Conservation (phyloP, 2,888 invertebrate species). For the Chrysodeixis includens region DNA sequence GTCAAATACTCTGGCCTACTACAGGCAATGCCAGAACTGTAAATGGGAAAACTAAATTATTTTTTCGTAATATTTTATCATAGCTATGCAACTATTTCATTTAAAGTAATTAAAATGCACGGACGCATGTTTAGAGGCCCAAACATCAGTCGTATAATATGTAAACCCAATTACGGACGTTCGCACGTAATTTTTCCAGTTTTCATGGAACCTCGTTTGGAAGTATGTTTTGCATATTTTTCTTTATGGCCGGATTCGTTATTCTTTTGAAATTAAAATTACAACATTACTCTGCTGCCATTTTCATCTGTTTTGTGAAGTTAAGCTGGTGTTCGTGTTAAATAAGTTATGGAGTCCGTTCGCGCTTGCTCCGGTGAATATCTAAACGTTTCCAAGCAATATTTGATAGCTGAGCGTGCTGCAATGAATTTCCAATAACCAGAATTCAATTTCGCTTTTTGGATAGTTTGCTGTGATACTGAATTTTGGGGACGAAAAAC, state of each 20-base stretch:
- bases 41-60: too few species aligned
- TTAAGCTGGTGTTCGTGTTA: conserved; percentile 35
- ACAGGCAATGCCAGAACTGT: too few species aligned
- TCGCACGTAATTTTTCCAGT: conserved; percentile 41
- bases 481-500: not conserved
- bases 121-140: conserved; percentile 19
- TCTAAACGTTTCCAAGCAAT: not conserved
- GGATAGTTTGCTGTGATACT: not conserved
- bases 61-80: too few species aligned
- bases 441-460: not conserved
- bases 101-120: not conserved
- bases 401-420: not conserved
- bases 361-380: conserved; percentile 1
- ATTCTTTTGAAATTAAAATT: conserved; percentile 36
- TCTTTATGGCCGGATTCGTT: conserved; percentile 18
- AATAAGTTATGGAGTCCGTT: conserved; percentile 23
- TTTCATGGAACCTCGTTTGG: conserved; percentile 33
- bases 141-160: conserved; percentile 32
- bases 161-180: conserved; percentile 51
- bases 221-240: conserved; percentile 48
- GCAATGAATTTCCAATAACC: conserved; percentile 4
- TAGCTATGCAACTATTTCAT: not conserved
- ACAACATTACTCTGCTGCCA: conserved; percentile 43
- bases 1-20: too few species aligned
- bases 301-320: conserved; percentile 44